phyloP scores from a whole-genome alignment of 2,888 invertebrate species.

The Sisyra terminalis region DNA sequence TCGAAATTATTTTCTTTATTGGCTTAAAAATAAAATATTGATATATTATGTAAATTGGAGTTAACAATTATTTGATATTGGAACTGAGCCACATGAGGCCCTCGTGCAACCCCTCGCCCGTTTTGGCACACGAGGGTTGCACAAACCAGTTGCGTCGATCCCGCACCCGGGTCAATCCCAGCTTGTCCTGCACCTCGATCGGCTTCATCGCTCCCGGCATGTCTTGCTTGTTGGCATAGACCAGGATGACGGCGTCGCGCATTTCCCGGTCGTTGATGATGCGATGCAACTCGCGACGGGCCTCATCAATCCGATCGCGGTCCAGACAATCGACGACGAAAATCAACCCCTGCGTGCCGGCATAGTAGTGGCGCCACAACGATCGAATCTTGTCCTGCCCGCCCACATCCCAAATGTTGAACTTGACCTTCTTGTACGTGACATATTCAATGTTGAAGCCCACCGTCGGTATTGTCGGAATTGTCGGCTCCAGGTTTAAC shows the following conservation, averaged over 20 bases:
- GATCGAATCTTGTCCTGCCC: conserved; percentile 97
- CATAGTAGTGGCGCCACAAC: conserved; percentile 96
- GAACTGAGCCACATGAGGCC: conserved; percentile 89
- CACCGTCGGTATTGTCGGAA: conserved; percentile 96
- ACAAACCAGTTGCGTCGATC: conserved; percentile 98
- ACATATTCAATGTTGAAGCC: conserved; percentile 97
- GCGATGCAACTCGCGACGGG: conserved; percentile 95
- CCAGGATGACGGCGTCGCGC: conserved; percentile 95
- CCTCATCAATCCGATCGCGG: conserved; percentile 96
- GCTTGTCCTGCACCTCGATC: conserved; percentile 98
- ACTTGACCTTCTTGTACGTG: conserved; percentile 98
- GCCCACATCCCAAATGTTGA: conserved; percentile 96
- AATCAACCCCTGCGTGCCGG: conserved; percentile 95
- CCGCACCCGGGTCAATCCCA: conserved; percentile 84
- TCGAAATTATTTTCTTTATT: no score
- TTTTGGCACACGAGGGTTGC: conserved; percentile 96
- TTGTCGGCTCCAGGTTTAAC: conserved; percentile 99
- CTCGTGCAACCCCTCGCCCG: conserved; percentile 97
- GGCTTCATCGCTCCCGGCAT: conserved; percentile 99
- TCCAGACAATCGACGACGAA: conserved; percentile 99
- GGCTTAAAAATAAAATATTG: no score
- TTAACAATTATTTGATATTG: no score
- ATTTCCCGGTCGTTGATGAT: conserved; percentile 99
- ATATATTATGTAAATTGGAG: no score
- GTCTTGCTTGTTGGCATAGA: conserved; percentile 99